Percentiles rank a stretch among this genome's conserved stretches.
phyloP scores from a whole-genome alignment of 1,140 invertebrate genomes.

The Homarus americanus region DNA sequence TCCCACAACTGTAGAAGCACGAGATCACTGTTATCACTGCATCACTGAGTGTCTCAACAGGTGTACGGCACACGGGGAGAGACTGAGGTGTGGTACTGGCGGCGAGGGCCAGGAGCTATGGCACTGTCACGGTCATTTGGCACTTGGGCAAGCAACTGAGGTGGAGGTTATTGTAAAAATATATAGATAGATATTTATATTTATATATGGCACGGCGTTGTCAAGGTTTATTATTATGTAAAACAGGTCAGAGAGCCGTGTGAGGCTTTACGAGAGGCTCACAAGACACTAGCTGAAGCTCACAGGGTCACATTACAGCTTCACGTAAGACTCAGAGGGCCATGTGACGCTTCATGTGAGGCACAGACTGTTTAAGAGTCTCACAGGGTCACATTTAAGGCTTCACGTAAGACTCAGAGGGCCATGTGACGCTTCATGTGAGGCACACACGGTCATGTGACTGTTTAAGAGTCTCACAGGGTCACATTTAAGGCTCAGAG shows the following conservation, averaged over 20 bases:
- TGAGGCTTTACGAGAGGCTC: background rate
- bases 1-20: background rate
- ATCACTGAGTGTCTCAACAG: background rate
- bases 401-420: background rate
- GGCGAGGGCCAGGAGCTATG: background rate
- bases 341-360: background rate
- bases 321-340: background rate
- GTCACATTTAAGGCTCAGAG: constrained; percentile 30
- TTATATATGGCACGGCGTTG: background rate
- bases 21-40: background rate
- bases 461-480: background rate
- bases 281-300: background rate
- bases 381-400: background rate
- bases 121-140: background rate
- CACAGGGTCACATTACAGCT: background rate
- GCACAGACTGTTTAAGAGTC: background rate
- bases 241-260: background rate
- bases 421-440: constrained; percentile 1
- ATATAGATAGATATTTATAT: no score
- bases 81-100: no score
- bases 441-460: background rate
- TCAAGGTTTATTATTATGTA: background rate
- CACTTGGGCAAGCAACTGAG: background rate
- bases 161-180: background rate
- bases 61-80: no score